These are phyloP conservation scores for Eospalax fontanierii DNA, from an alignment of 2,797 vertebrate species.

Conservation along the genomic window DNA sequence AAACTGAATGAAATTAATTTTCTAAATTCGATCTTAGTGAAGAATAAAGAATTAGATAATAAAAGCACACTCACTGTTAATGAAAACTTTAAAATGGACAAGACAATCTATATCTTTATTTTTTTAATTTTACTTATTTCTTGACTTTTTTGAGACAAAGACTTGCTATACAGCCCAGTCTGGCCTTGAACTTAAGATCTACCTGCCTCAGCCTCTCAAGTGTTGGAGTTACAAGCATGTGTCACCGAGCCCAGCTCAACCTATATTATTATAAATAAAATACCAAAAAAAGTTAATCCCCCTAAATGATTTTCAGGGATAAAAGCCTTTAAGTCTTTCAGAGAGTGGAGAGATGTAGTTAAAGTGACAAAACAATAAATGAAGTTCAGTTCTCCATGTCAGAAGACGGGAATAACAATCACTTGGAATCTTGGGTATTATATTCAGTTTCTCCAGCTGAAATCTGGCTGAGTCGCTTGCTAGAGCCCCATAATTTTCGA, in stretches of 20 bases:
- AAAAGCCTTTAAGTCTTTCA: slow-evolving; percentile 65
- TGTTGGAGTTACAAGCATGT: neutral
- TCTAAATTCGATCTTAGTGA: slow-evolving; percentile 54
- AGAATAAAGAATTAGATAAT: slow-evolving; percentile 49
- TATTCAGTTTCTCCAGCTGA: slow-evolving; percentile 98
- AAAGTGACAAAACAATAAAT: slow-evolving; percentile 87
- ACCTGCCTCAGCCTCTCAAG: neutral
- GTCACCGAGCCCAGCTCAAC: neutral
- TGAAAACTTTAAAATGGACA: slow-evolving; percentile 46
- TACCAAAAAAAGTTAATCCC: slow-evolving; percentile 55
- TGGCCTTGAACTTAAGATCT: neutral
- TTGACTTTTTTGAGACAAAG: neutral
- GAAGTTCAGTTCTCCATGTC: slow-evolving; percentile 83
- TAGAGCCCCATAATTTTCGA: slow-evolving; percentile 98
- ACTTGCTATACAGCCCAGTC: neutral
- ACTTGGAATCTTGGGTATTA: slow-evolving; percentile 93
- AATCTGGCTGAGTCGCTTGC: slow-evolving; percentile 96
- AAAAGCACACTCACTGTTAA: slow-evolving; percentile 46
- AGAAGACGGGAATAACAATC: slow-evolving; percentile 89
- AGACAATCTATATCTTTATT: slow-evolving; percentile 9
- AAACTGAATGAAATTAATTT: slow-evolving; percentile 70
- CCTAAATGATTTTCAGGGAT: slow-evolving; percentile 76
- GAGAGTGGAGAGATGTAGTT: slow-evolving; percentile 83
- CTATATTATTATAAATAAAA: neutral
- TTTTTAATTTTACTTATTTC: neutral